Base-by-base conservation (phyloP, 2,797 vertebrate genomes). In the Myotis planiceps region DNA sequence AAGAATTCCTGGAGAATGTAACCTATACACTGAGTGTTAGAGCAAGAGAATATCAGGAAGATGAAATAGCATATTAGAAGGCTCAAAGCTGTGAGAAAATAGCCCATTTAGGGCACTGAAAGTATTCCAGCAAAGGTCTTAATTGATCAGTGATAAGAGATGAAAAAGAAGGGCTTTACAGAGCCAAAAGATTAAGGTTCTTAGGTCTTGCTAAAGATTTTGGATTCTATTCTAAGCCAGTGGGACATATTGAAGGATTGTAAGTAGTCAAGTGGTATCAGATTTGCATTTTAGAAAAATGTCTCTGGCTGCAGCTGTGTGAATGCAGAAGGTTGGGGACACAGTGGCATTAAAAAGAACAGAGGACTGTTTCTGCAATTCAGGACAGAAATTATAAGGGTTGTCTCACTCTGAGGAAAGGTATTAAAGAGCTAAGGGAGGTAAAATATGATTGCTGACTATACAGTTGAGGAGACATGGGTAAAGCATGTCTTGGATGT, bases 231-330 rank as follows among this genome's bases (percentile, higher is more conserved):
- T 45, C 45, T 39, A 58, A 66, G 39, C n/a, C 42, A 75, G 65
- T 75, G 68, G 34, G 32, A 49, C 10, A 13, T 23, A 49, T 3
- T 53, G 27, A 74, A 66, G 63, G 76, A 74, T 51, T 88, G 80
- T 80, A 76, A 47, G 78, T 18, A 92, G 51, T 58, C 25, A 32
- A 34, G 27, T 13, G n/a, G 32, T 49, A 63, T 68, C 63, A 71
- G 9, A 85, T 93, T 66, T 95, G 23, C 51, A 85, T 58, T 93
- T 95, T 60, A 90, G 81, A 94, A 94, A 29, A 63, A 58, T 47
- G 65, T 94, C 15, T 88, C 84, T 68, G 34, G 15, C 45, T 63
- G 1, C 51, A 95, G 27, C 25, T 37, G 3, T 79, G 18, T 74
- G 60, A 66, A 27, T 78, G 18, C 27, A n/a, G 47, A 88, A 83